phyloP scores from a whole-genome alignment of 2,797 vertebrate species.

The Garrulus glandarius region DNA sequence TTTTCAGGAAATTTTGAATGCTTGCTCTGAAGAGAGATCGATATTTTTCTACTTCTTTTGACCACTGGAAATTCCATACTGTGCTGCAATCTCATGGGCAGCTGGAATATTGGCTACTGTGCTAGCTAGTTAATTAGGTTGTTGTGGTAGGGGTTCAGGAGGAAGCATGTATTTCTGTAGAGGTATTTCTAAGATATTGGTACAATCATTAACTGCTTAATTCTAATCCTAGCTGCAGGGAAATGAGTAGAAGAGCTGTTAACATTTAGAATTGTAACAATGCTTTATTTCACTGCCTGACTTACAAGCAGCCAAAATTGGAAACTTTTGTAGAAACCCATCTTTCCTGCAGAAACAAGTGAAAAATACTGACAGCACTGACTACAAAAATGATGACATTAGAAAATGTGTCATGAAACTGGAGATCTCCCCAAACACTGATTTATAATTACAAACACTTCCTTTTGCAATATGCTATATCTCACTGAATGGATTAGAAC shows the following conservation, averaged over 20 bases:
- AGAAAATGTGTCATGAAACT: not conserved
- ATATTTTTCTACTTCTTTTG: conserved; percentile 24
- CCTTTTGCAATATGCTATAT: not conserved
- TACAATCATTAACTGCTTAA: not conserved
- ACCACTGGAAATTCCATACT: not conserved
- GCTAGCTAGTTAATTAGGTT: not conserved
- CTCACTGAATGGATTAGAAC: not conserved
- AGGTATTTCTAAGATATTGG: not conserved
- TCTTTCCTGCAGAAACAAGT: not conserved
- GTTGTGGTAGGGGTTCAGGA: not conserved
- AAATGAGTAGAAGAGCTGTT: not conserved
- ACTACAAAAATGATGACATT: not conserved
- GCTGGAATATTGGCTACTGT: not conserved
- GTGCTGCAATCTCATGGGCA: conserved; percentile 1
- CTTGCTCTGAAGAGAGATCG: not conserved
- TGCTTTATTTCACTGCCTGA: not conserved
- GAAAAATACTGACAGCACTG: not conserved
- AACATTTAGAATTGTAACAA: not conserved
- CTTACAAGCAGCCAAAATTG: not conserved
- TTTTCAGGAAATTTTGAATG: conserved; percentile 36
- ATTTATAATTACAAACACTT: not conserved
- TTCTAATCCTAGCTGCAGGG: not conserved
- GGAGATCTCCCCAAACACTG: not conserved
- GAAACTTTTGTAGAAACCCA: not conserved
- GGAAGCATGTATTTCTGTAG: not conserved